Evolutionary conservation across 2,888 invertebrate genomes (phyloP).

Genomic region (Tiliacea aurago): DNA sequence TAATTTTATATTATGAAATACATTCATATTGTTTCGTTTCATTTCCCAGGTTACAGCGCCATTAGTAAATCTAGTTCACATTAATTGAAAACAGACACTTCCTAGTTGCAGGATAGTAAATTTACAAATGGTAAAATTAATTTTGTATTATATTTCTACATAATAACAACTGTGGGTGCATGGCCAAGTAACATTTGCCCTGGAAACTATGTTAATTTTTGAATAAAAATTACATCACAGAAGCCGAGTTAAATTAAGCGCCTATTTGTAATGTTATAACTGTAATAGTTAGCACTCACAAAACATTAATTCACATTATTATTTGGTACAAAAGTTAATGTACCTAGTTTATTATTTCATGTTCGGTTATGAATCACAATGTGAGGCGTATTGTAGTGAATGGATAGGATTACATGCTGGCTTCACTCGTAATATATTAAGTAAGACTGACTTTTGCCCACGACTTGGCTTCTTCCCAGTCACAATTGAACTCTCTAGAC

Average conservation of each 20-base stretch:
- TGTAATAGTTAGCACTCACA: constrained; percentile 58
- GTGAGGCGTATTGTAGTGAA: constrained; percentile 49
- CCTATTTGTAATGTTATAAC: constrained; percentile 61
- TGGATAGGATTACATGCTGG: constrained; percentile 43
- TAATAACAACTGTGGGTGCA: constrained; percentile 47
- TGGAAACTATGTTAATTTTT: constrained; percentile 68
- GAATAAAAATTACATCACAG: constrained; percentile 65
- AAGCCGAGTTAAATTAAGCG: constrained; percentile 58
- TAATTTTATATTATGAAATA: constrained; percentile 2
- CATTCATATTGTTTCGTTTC: constrained; percentile 27
- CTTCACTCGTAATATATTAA: constrained; percentile 57
- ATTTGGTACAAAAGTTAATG: constrained; percentile 59
- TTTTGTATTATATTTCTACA: constrained; percentile 59
- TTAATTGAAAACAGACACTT: constrained; percentile 48
- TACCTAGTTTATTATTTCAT: constrained; percentile 53
- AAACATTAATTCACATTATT: constrained; percentile 64
- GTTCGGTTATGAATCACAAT: constrained; percentile 51
- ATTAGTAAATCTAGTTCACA: constrained; percentile 42
- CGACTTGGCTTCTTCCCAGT: constrained; percentile 40
- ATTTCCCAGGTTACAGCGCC: constrained; percentile 43
- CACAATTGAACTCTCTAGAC: constrained; percentile 47
- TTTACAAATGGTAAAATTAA: constrained; percentile 56
- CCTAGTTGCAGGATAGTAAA: constrained; percentile 48
- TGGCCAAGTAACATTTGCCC: constrained; percentile 65
- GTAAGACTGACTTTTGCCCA: constrained; percentile 51